Evolutionary conservation across 1,140 invertebrate genomes (phyloP), one percentile per base, ranked within the genome.

Genomic region (Drosophila lacteicornis): DNA sequence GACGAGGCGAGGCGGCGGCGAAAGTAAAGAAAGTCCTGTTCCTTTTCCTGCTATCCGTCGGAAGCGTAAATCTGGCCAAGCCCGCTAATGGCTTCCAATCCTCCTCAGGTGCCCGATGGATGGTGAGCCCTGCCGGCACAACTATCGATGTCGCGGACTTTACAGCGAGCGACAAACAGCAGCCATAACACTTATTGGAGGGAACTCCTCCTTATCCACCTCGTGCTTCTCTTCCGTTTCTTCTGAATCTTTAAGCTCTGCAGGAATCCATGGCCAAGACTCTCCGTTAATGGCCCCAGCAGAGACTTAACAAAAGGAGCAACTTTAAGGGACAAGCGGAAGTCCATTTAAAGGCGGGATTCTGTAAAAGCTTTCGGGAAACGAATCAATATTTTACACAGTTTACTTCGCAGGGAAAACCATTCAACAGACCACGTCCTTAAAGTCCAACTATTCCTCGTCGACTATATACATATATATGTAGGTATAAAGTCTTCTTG

Each of bases 121-220:
- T 4, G 47, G 65, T 71, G 49, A 22, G 36, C 17, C 17, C 51
- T 17, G 51, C 65, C 27, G 45, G 38, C 43, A 30, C 38, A 73
- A 57, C 68, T 75, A 83, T 83, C 70, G 63, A 79, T 69, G 73
- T 70, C 67, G 67, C 63, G 63, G 40, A 55, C 27, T 67, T 63
- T 66, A 67, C 27, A 53, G 30, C 46, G 59, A 82, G 62, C 76
- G 79, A 82, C 79, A 85, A 55, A 86, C 75, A 80, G 42, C 56
- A 75, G 77, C 84, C 83, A 87, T 87, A 80, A 87, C 82, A 80
- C 58, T 68, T 77, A 68, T 86, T 74, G 67, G n/a, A 27, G 55
- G 17, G 13, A 27, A n/a, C n/a, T 27, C 9, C 46, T 27, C 57
- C 45, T 13, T 42, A 33, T 19, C 33, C 45, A 22, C 36, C 38